phyloP scores from a whole-genome alignment of 23 tunicate species.

The Ascidia mentula region DNA sequence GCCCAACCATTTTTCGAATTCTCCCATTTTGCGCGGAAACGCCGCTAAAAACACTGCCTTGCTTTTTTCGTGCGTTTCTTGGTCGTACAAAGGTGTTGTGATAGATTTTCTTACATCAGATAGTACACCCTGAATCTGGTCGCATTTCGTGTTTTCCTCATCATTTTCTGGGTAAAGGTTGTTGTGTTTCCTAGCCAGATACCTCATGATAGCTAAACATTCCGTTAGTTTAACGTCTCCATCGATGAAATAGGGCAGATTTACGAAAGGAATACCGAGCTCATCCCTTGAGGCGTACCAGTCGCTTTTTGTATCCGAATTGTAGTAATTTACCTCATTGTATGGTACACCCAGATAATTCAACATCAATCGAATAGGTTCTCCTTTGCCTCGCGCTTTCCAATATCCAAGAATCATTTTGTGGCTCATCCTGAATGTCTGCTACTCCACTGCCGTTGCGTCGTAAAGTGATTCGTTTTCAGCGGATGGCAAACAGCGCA shows the following conservation, averaged over 20 bases:
- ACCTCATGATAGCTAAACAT: slow-evolving; percentile 55
- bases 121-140: slow-evolving; percentile 21
- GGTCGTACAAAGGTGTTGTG: slow-evolving; percentile 14
- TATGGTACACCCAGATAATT: slow-evolving; percentile 31
- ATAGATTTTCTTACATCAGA: slow-evolving; percentile 24
- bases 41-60: neutral
- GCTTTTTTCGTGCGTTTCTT: slow-evolving; percentile 1
- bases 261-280: slow-evolving; percentile 36
- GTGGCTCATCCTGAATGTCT: too few species aligned
- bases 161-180: slow-evolving; percentile 29
- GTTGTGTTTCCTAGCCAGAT: slow-evolving; percentile 28
- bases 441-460: too few species aligned
- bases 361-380: slow-evolving; percentile 34
- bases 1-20: slow-evolving; percentile 11
- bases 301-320: neutral
- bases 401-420: slow-evolving; percentile 34
- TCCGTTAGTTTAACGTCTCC: slow-evolving; percentile 56
- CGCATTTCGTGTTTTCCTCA: slow-evolving; percentile 24
- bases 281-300: slow-evolving; percentile 33
- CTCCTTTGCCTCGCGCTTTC: slow-evolving; percentile 35
- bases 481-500: too few species aligned
- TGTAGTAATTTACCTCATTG: neutral
- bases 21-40: slow-evolving; percentile 25
- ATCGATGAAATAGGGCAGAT: slow-evolving; percentile 50
- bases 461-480: too few species aligned